Conservation (phyloP, 2,888 invertebrate species). For the Parnassius smintheus region DNA sequence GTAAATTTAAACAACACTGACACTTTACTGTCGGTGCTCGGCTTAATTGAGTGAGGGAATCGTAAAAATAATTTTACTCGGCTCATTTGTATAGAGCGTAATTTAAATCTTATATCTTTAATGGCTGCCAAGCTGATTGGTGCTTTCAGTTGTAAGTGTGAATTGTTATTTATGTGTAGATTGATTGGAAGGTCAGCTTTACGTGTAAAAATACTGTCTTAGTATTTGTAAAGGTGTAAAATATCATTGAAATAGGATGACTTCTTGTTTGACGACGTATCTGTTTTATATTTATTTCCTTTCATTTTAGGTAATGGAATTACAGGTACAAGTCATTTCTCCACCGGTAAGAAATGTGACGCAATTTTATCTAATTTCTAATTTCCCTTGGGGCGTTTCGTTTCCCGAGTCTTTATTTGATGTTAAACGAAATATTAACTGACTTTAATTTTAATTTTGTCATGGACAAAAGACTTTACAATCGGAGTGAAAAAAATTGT, state of each 20-base stretch:
- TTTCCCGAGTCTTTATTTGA: constrained; percentile 50
- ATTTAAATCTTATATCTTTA: constrained; percentile 74
- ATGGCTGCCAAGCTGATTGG: constrained; percentile 64
- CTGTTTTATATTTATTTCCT: constrained; percentile 2
- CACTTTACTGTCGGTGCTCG: constrained; percentile 71
- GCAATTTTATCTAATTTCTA: constrained; percentile 69
- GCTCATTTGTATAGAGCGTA: constrained; percentile 73
- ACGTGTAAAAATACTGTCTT: constrained; percentile 5
- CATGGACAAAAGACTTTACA: constrained; percentile 12
- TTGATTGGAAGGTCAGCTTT: constrained; percentile 12
- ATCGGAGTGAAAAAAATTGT: no score
- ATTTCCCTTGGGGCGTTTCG: constrained; percentile 67
- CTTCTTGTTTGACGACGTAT: background rate
- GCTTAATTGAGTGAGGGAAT: constrained; percentile 77
- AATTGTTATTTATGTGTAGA: constrained; percentile 60
- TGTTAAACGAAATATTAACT: constrained; percentile 30
- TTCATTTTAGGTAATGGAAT: constrained; percentile 8
- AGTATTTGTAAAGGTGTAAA: constrained; percentile 6
- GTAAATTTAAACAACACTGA: constrained; percentile 80
- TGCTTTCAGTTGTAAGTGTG: constrained; percentile 50
- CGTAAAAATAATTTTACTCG: constrained; percentile 79
- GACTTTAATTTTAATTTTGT: constrained; percentile 17
- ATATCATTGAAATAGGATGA: background rate
- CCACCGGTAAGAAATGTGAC: constrained; percentile 58
- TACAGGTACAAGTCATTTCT: constrained; percentile 33